Base-by-base conservation (phyloP, 2,797 vertebrate genomes). In the Gallinago nigripennis region DNA sequence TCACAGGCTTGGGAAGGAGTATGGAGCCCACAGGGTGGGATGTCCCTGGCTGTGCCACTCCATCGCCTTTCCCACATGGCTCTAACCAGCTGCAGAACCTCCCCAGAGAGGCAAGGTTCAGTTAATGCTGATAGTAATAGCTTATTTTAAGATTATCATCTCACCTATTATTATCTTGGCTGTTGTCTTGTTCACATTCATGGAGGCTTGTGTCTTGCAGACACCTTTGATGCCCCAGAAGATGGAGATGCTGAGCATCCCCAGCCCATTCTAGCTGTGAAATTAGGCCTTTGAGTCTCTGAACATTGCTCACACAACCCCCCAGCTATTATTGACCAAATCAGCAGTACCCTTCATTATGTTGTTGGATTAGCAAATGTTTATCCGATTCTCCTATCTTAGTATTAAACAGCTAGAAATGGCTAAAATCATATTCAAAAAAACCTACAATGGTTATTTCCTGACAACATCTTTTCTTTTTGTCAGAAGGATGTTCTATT, bases 11-110 rank as follows among this genome's bases (percentile, higher is more conserved):
- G 5, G 6, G 45, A 28, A 86, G 9, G 4, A 61, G 12, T 3
- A 39, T 0, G 8, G 66, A 66, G 3, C 23, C 51, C 5, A 1
- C 20, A 51, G 17, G 0, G 1, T 0, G 0, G 15, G 33, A 6
- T 57, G 19, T 30, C 13, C 56, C 13, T 48, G 46, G 64, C 37
- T 71, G 53, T 37, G 45, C 33, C 31, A 24, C 39, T 60, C 8
- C 0, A 48, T 54, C 37, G 30, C 19, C 9, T 70, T 60, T 48
- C 43, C 39, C 28, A 2, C 0, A 0, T 9, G 10, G 58, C 16
- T 79, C 63, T 46, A 71, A 56, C 11, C 39, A 80, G 37, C 16
- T 1, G 0, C 43, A 60, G 15, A 93, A 53, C 4, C 45, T 19
- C 39, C 11, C 14, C 1, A 11, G 43, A 39, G 63, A 19, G 25